Evolutionary conservation across 2,113 vertebrate genomes (phyloP), one percentile per base, ranked within the genome.

Genomic region (Thalassoma bifasciatum): DNA sequence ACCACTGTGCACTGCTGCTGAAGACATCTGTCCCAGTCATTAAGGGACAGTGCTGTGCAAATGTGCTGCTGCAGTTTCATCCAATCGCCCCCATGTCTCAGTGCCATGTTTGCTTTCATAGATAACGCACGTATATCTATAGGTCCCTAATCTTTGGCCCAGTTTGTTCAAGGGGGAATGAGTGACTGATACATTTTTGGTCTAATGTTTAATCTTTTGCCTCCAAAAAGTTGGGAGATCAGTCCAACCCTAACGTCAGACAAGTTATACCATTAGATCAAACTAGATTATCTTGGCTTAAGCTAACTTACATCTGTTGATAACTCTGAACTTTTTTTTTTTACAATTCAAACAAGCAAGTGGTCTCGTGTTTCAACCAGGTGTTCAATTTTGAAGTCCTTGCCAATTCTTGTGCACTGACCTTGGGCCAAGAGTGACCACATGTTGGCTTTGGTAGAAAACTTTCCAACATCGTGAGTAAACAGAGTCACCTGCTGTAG

Each of bases 1-100:
- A 86, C 51, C 85, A 77, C 73, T 37, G 47, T 63, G 46, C 40
- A 14, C 24, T 34, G n/a, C 72, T 1, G 71, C 72, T 34, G 70
- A 52, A 65, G 56, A 86, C 81, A 79, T 66, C 53, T 14, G 66
- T 1, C 71, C 58, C 67, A 72, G 82, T 72, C 79, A 62, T 53
- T 23, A 68, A 23, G 42, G 57, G 21, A 63, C 74, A 68, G 62
- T 65, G 42, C 56, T 21, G 36, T 23, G 8, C 37, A 24, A n/a
- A 61, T 30, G 57, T 24, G 54, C 51, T 22, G 61, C 68, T 59
- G 63, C 5, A 22, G 30, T 2, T 63, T 75, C 22, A 0, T 59
- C 44, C 17, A 4, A 70, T 37, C 42, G 17, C n/a, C 30, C 30
- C 52, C 0, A 10, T 22, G n/a, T 21, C 50, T 67, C 53, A 58